A percentile compares a stretch with the other conserved stretches of the same genome.
phyloP scores from a whole-genome alignment of 2,797 vertebrate genomes.

The Triplophysa bombifrons region DNA sequence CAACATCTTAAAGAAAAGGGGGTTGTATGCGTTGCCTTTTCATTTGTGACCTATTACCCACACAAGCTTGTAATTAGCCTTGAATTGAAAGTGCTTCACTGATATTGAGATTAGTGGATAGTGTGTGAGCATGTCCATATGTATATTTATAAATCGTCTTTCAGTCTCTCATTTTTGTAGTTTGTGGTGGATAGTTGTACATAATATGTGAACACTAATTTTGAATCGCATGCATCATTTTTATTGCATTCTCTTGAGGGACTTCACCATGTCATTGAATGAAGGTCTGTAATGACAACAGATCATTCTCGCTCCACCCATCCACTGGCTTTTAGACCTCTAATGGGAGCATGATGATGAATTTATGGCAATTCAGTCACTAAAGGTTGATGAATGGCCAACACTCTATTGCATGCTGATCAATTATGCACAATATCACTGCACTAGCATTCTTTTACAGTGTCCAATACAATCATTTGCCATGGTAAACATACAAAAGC shows the following conservation, averaged over 20 bases:
- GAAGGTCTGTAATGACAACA: background rate
- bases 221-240: background rate
- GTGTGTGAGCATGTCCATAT: constrained; percentile 15
- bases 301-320: background rate
- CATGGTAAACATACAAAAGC: background rate
- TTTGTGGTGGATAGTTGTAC: background rate
- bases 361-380: constrained; percentile 16
- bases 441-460: constrained; percentile 15
- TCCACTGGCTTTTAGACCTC: constrained; percentile 3
- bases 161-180: constrained; percentile 35
- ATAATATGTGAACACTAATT: constrained; percentile 8
- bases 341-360: constrained; percentile 26
- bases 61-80: constrained; percentile 64
- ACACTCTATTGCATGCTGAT: constrained; percentile 12
- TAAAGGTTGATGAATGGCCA: constrained; percentile 25
- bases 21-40: constrained; percentile 58
- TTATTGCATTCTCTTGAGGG: background rate
- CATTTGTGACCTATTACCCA: constrained; percentile 53
- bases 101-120: background rate
- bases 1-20: constrained; percentile 62
- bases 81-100: constrained; percentile 51
- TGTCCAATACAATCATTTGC: background rate
- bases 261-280: background rate
- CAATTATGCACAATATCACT: background rate
- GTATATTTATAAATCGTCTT: background rate